phyloP scores from a whole-genome alignment of 1,140 invertebrate genomes.

The Heterodera schachtii region DNA sequence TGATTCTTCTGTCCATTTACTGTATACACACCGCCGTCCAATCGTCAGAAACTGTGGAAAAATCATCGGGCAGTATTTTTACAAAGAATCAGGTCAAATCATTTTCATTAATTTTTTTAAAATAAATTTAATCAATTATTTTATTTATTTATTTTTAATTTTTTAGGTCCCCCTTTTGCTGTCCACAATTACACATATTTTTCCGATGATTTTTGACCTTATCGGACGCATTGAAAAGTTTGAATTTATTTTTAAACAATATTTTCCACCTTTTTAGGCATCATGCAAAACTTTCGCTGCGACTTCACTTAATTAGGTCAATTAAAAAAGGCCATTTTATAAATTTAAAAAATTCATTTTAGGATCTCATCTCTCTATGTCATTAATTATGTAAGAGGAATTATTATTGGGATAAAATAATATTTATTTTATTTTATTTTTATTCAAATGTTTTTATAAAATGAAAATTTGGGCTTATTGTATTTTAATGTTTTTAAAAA shows the following conservation, averaged over 20 bases:
- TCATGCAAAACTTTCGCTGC: constrained; percentile 85
- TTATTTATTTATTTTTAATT: constrained; percentile 16
- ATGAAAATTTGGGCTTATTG: too few relatives aligned
- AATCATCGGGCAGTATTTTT: constrained; percentile 53
- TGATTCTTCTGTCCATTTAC: constrained; percentile 63
- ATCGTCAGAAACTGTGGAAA: constrained; percentile 59
- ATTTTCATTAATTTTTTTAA: neutral
- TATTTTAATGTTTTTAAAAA: too few relatives aligned
- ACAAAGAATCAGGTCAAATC: constrained; percentile 61
- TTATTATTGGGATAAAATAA: neutral
- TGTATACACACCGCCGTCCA: constrained; percentile 60
- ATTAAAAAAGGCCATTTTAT: neutral
- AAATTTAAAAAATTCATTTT: constrained; percentile 24
- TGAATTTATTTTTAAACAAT: neutral
- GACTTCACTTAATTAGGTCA: constrained; percentile 75
- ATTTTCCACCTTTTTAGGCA: constrained; percentile 68
- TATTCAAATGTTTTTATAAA: too few relatives aligned
- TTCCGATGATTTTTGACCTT: constrained; percentile 87
- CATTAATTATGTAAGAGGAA: constrained; percentile 77
- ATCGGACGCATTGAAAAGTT: constrained; percentile 81
- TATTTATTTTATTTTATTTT: neutral
- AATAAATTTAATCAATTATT: neutral
- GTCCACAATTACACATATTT: constrained; percentile 78
- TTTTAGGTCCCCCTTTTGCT: constrained; percentile 36
- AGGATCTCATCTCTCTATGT: constrained; percentile 95